Evolutionary conservation across 2,113 vertebrate species (phyloP), one percentile per base, ranked within the genome.

Genomic region (Uropsilus gracilis): DNA sequence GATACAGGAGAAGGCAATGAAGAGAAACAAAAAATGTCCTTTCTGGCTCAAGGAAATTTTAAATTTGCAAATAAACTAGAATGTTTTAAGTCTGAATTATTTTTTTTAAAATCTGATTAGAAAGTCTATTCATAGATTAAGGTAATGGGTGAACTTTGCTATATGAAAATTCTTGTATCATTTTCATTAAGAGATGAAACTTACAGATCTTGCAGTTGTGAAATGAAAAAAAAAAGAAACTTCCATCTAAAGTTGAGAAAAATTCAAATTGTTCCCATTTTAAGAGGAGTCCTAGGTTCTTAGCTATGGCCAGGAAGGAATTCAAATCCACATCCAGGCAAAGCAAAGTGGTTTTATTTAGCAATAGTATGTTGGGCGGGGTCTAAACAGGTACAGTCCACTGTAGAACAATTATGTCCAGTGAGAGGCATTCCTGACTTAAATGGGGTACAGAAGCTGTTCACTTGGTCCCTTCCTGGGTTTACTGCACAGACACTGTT

Each of bases 61-160:
- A 46, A 53, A 75, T 89, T 76, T 85, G 37, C 7, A 50, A 53
- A 30, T 69, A 22, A 28, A 48, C 17, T 78, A 71, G 55, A 17
- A 11, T 20, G 48, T 42, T 59, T 59, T 37, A 69, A 48, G n/a
- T 72, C 32, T 96, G 14, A 68, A 63, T 90, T 93, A 76, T 86
- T 93, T 85, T 86, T 93, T 85, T 94, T 82, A 93, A n/a, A 91
- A 90, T 59, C 59, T 18, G 8, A 55, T 82, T 90, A 85, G 46
- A 95, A 87, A 78, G 55, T 63, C n/a, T 87, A n/a, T 84, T 76
- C 24, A n/a, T 30, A 42, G 75, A 12, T 44, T 90, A 94, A 88
- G 32, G n/a, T 68, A 76, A 64, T 13, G 48, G 48, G 63, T 71
- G 84, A 83, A 0, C 4, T 82, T 90, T 89, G 34, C 17, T 4